Evolutionary conservation across 2,888 invertebrate genomes (phyloP), one percentile per base, ranked within the genome.

Genomic region (Acleris emargana): DNA sequence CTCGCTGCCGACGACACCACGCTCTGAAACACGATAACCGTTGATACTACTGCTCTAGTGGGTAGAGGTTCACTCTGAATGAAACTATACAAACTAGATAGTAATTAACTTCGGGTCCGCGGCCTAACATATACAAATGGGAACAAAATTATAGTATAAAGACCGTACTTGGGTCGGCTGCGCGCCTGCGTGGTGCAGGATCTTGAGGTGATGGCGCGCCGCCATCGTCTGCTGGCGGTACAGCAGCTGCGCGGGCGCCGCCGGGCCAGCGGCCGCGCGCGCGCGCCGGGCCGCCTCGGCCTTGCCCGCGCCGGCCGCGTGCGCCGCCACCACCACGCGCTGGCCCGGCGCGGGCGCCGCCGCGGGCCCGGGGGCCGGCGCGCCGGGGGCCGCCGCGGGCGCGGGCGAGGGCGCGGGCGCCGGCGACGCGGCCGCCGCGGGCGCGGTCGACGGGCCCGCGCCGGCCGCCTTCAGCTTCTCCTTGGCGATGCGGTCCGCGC

Each of bases 401-500:
- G 68, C 78, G 76, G 68, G 79, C 67, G 58, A 93, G 83, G 89
- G 87, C 68, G 72, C 94, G 94, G 0, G 93, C 93, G 3, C 89
- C 22, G 92, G 93, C 22, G 94, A 76, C 79, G 5, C 86, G 77
- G 94, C 94, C 50, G 87, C 88, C 58, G 93, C 89, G 45, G 93
- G 88, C 67, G 69, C 68, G 78, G 77, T 69, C 75, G 76, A 72
- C 78, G 73, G 53, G 69, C 67, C 76, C 85, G 69, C 85, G 86
- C 66, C 90, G 88, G 76, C 90, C 28, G 84, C 90, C 76, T 94
- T 94, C 70, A 95, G 93, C 84, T 97, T 97, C 80, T 97, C 98
- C 78, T 96, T 95, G 13, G 97, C 95, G 71, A 98, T 95, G 75
- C 98, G 94, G 78, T 98, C 98, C 17, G 97, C 97, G 77, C 97